These are phyloP conservation scores for Ischnus inquisitorius DNA, from an alignment of 2,888 invertebrate species.

Conservation along the genomic window DNA sequence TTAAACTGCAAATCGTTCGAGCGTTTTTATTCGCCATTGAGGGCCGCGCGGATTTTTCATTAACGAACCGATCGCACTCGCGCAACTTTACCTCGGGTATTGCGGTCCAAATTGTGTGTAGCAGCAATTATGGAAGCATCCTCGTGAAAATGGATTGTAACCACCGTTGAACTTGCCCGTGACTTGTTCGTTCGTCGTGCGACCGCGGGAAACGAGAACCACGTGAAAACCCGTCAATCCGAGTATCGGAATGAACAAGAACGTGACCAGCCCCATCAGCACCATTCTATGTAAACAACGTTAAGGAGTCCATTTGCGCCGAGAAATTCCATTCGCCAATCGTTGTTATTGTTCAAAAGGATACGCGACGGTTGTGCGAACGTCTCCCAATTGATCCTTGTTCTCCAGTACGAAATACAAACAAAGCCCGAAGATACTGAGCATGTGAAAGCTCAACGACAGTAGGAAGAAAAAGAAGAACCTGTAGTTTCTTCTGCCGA, in stretches of 20 bases:
- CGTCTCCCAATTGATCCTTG: conserved; percentile 92
- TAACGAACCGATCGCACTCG: not conserved
- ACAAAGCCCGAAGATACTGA: conserved; percentile 97
- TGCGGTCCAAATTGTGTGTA: conserved; percentile 98
- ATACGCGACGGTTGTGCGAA: conserved; percentile 95
- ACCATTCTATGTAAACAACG: conserved; percentile 89
- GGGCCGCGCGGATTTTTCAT: not conserved
- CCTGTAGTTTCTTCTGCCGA: conserved; percentile 98
- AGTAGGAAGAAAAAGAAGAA: conserved; percentile 99
- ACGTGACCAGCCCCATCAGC: conserved; percentile 95
- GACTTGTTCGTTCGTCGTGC: conserved; percentile 99
- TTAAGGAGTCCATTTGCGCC: conserved; percentile 77
- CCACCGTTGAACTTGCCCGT: conserved; percentile 99
- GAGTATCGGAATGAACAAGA: conserved; percentile 98
- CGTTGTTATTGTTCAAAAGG: conserved; percentile 86
- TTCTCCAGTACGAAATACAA: conserved; percentile 96
- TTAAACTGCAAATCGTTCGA: conserved; percentile 86
- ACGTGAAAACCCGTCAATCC: conserved; percentile 99
- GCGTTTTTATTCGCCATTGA: not conserved
- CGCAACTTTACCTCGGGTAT: conserved; percentile 94
- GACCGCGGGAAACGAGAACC: conserved; percentile 97
- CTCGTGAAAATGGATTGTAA: conserved; percentile 98
- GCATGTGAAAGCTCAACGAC: conserved; percentile 98
- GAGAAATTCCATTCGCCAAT: conserved; percentile 6
- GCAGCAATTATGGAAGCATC: conserved; percentile 98